These are phyloP conservation scores for Brachionus asplanchnoidis DNA, from an alignment of 1,140 invertebrate genomes.

Conservation along the genomic window DNA sequence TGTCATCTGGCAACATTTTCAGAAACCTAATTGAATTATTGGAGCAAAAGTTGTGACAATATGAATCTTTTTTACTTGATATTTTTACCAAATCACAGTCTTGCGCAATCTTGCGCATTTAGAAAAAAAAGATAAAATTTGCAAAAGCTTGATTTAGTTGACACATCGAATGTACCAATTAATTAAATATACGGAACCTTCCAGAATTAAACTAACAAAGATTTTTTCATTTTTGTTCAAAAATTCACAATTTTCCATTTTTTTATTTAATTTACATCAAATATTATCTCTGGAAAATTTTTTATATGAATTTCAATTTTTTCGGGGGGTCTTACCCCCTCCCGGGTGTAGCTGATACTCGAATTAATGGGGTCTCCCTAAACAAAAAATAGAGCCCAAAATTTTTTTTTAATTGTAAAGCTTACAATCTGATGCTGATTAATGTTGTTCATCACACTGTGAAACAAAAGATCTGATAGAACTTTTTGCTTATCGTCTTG, in stretches of 20 bases:
- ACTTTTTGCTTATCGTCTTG: slow-evolving; percentile 38
- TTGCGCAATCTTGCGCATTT: too few species aligned
- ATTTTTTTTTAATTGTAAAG: background rate
- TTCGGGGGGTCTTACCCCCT: background rate
- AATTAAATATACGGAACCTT: too few species aligned
- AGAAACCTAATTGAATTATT: too few species aligned
- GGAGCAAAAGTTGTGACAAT: too few species aligned
- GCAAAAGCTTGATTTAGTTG: too few species aligned
- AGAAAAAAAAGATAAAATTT: too few species aligned
- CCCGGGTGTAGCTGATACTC: background rate
- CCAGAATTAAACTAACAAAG: too few species aligned
- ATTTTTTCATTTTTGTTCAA: too few species aligned
- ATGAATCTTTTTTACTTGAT: too few species aligned
- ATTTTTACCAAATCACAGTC: too few species aligned
- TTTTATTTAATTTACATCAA: background rate
- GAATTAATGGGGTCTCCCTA: background rate
- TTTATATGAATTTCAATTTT: slow-evolving; percentile 38
- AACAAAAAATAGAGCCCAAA: background rate
- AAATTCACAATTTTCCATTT: background rate
- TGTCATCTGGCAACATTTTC: too few species aligned
- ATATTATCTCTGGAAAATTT: slow-evolving; percentile 32
- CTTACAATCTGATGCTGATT: slow-evolving; percentile 15
- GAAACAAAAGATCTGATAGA: slow-evolving; percentile 15
- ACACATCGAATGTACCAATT: too few species aligned
- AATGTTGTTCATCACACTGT: slow-evolving; percentile 29